Conservation (phyloP, 1,140 invertebrate species). For the Diorhabda carinulata region DNA sequence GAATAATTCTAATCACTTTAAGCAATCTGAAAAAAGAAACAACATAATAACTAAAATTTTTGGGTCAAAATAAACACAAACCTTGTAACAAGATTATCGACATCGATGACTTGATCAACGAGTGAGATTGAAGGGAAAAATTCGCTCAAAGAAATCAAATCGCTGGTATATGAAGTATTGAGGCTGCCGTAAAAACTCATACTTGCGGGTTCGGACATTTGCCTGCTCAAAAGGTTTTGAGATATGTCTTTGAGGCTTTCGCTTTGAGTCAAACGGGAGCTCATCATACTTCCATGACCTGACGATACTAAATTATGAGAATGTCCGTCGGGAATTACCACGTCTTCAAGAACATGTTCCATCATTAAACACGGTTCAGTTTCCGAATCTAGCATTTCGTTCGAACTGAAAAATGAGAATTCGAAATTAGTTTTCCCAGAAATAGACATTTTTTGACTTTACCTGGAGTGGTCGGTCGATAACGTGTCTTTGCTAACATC, state of each 20-base stretch:
- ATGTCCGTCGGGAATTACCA: slow-evolving; percentile 60
- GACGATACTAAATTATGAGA: slow-evolving; percentile 67
- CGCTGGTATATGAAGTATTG: slow-evolving; percentile 41
- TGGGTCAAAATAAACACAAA: not conserved
- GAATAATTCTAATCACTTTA: slow-evolving; percentile 68
- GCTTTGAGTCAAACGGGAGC: slow-evolving; percentile 44
- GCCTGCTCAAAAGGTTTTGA: slow-evolving; percentile 59
- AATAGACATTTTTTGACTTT: not conserved
- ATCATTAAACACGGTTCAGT: slow-evolving; percentile 76
- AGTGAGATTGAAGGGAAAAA: slow-evolving; percentile 50
- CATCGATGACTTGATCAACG: slow-evolving; percentile 70
- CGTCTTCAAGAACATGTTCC: slow-evolving; percentile 67
- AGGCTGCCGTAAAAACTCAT: slow-evolving; percentile 33
- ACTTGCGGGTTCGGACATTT: slow-evolving; percentile 54
- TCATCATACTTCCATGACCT: slow-evolving; percentile 44
- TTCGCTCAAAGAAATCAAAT: slow-evolving; percentile 47
- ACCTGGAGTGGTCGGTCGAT: slow-evolving; percentile 23
- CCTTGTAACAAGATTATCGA: slow-evolving; percentile 69
- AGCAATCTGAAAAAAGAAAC: slow-evolving; percentile 48
- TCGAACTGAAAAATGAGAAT: slow-evolving; percentile 34
- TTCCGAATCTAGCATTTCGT: slow-evolving; percentile 70
- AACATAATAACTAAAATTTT: not conserved
- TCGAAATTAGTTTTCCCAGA: not conserved
- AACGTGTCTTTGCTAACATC: slow-evolving; percentile 38
- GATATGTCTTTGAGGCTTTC: slow-evolving; percentile 65